These are phyloP conservation scores for Sinonovacula constricta DNA, from an alignment of 1,140 invertebrate species.

Conservation along the genomic window DNA sequence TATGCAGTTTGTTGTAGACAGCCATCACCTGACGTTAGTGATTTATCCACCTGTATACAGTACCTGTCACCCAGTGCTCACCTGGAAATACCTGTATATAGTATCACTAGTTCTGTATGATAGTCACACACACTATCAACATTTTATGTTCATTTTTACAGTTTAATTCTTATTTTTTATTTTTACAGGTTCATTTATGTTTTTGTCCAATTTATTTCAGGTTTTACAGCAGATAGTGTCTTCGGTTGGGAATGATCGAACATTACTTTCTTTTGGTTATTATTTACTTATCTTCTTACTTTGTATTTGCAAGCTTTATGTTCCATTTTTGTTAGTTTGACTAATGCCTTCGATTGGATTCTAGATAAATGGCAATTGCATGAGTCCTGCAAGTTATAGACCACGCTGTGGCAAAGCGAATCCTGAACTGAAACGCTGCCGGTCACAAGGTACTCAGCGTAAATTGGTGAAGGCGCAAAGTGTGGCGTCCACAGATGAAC, in stretches of 20 bases:
- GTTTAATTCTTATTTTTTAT: not conserved
- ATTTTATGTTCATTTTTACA: too few relatives aligned
- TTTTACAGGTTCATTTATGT: too few relatives aligned
- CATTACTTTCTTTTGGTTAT: too few relatives aligned
- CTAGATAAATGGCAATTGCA: conserved; percentile 90
- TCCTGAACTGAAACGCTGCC: conserved; percentile 77
- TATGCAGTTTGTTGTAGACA: too few relatives aligned
- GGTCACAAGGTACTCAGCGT: conserved; percentile 77
- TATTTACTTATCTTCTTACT: conserved; percentile 16
- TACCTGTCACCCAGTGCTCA: too few relatives aligned
- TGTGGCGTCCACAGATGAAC: conserved; percentile 76
- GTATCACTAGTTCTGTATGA: too few relatives aligned
- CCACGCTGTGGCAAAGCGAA: conserved; percentile 14
- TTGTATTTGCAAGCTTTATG: not conserved
- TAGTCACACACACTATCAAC: too few relatives aligned
- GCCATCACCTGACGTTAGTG: too few relatives aligned
- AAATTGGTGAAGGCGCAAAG: conserved; percentile 78
- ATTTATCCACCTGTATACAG: too few relatives aligned
- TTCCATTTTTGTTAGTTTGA: conserved; percentile 17
- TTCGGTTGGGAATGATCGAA: too few relatives aligned
- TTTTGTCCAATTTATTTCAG: conserved; percentile 9
- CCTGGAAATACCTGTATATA: too few relatives aligned
- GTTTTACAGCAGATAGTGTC: too few relatives aligned
- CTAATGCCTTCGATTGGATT: conserved; percentile 56
- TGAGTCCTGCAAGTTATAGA: conserved; percentile 81